Evolutionary conservation across 2,113 vertebrate genomes (phyloP).

Genomic region (human (Homo sapiens)): GRCh38 chr2:133780001-133780500

Average conservation of each 20-base stretch:
- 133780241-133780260: not conserved
- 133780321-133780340: not conserved
- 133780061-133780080: slow-evolving; percentile 66
- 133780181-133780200: slow-evolving; percentile 67
- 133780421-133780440: not conserved
- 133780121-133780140: slow-evolving; percentile 52
- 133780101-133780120: slow-evolving; percentile 70
- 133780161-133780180: slow-evolving; percentile 74
- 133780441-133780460: not conserved
- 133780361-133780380: not conserved
- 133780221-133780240: slow-evolving; percentile 20
- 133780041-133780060: not conserved
- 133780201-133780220: slow-evolving; percentile 65
- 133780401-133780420: not conserved
- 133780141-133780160: slow-evolving; percentile 64
- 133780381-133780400: not conserved
- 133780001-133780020: not conserved
- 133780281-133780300: slow-evolving; percentile 62
- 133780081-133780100: slow-evolving; percentile 65
- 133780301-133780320: not conserved
- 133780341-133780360: not conserved
- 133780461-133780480: not conserved
- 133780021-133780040: slow-evolving; percentile 40
- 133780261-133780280: not conserved
- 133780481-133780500: not conserved